phyloP scores from a whole-genome alignment of 2,797 vertebrate genomes.

The Euthynnus affinis region DNA sequence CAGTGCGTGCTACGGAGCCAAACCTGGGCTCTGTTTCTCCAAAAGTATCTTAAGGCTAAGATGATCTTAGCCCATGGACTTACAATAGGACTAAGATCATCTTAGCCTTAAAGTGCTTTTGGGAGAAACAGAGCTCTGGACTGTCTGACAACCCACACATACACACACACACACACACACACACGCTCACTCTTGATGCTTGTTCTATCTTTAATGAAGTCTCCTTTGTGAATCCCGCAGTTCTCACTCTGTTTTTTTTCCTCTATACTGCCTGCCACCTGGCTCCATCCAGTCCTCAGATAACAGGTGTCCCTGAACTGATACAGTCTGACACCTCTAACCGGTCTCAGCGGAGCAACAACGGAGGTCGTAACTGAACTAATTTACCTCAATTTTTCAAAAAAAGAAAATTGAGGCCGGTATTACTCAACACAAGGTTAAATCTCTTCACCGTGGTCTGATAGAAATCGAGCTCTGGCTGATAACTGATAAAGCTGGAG shows the following conservation, averaged over 20 bases:
- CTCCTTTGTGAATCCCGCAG: conserved; percentile 56
- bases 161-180: not conserved
- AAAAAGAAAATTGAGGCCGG: not conserved
- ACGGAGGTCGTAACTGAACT: conserved; percentile 5
- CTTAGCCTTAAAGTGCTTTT: not conserved
- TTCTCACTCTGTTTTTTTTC: conserved; percentile 45
- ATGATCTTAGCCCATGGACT: too few species aligned
- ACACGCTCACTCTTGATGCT: conserved; percentile 33
- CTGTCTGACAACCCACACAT: not conserved
- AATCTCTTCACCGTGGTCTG: not conserved
- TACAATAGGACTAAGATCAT: not conserved
- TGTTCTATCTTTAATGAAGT: conserved; percentile 70
- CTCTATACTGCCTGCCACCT: conserved; percentile 60
- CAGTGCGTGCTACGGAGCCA: conserved; percentile 33
- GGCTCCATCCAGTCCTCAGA: conserved; percentile 58
- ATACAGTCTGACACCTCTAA: conserved; percentile 24
- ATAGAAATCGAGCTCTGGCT: not conserved
- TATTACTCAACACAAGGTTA: not conserved
- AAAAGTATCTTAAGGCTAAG: not conserved
- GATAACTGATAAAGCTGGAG: not conserved
- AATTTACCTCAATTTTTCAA: conserved; percentile 13
- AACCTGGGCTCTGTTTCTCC: conserved; percentile 2
- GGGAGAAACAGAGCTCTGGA: not conserved
- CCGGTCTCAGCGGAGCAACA: not conserved
- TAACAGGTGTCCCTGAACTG: conserved; percentile 49